Evolutionary conservation across 1,140 invertebrate species (phyloP).

Genomic region (Penaeus indicus): DNA sequence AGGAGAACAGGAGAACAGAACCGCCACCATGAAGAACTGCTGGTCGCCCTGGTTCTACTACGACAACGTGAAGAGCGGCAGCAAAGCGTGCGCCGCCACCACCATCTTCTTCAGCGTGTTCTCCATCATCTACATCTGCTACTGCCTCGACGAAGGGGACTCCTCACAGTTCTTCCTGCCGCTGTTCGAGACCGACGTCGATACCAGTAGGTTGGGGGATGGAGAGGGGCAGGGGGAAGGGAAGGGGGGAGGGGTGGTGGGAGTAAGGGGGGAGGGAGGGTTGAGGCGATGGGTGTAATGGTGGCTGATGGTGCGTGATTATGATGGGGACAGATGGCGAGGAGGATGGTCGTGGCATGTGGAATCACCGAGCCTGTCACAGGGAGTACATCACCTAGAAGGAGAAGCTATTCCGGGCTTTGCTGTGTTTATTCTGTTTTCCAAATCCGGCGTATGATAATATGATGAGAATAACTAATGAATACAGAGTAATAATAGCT

Average conservation of each 20-base stretch:
- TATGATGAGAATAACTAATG: too few relatives aligned
- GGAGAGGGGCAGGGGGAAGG: neutral
- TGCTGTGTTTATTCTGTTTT: too few relatives aligned
- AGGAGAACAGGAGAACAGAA: neutral
- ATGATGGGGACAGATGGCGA: too few relatives aligned
- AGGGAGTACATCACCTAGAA: too few relatives aligned
- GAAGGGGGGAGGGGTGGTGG: neutral
- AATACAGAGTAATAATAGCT: too few relatives aligned
- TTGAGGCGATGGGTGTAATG: too few relatives aligned
- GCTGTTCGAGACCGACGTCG: constrained; percentile 87
- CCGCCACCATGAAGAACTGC: constrained; percentile 77
- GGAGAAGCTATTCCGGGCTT: too few relatives aligned
- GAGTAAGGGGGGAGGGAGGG: neutral
- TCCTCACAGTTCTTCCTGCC: constrained; percentile 89
- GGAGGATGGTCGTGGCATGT: too few relatives aligned
- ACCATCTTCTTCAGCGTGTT: constrained; percentile 71
- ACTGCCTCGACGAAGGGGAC: constrained; percentile 86
- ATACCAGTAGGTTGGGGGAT: constrained; percentile 77
- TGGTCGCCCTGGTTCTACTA: constrained; percentile 91
- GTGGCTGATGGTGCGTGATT: too few relatives aligned
- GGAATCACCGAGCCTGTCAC: too few relatives aligned
- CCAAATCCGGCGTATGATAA: too few relatives aligned
- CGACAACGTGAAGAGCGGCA: constrained; percentile 81
- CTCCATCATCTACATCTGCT: constrained; percentile 70
- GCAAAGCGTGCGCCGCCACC: constrained; percentile 82